Percentiles rank a stretch among this genome's conserved stretches.
Conservation (phyloP, 2,113 vertebrate genomes). For the Hypomesus transpacificus region DNA sequence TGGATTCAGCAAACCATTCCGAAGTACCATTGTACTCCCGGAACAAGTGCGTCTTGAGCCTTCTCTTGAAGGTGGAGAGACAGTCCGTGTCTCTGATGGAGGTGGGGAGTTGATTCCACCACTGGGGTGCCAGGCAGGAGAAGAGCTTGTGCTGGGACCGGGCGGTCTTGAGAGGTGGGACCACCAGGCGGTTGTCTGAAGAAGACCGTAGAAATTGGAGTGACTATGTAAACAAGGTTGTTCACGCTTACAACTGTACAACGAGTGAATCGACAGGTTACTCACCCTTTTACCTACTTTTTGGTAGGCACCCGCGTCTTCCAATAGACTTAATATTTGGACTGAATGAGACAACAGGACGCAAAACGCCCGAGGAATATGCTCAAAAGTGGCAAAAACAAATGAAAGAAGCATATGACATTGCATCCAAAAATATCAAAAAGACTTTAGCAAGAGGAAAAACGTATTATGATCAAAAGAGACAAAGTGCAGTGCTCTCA, state of each 20-base stretch:
- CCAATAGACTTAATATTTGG: slow-evolving; percentile 2
- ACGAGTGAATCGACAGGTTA: neutral
- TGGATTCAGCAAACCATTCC: no score
- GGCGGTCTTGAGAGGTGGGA: no score
- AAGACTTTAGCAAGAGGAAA: slow-evolving; percentile 31
- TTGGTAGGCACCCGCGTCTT: neutral
- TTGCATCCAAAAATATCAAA: slow-evolving; percentile 19
- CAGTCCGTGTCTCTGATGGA: no score
- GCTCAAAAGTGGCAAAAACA: slow-evolving; percentile 16
- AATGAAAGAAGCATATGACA: slow-evolving; percentile 30
- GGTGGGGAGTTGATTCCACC: no score
- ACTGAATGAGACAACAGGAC: neutral
- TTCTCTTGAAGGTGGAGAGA: no score
- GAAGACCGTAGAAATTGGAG: no score
- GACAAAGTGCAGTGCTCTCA: slow-evolving; percentile 18
- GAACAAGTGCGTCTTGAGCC: no score
- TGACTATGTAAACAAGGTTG: slow-evolving; percentile 3
- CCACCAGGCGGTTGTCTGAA: no score
- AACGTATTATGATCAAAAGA: slow-evolving; percentile 16
- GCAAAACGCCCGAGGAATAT: slow-evolving; percentile 8
- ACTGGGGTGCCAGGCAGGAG: no score
- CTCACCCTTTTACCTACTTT: slow-evolving; percentile 2
- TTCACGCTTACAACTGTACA: neutral
- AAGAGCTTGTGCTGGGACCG: no score
- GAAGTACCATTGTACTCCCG: no score